phyloP scores from a whole-genome alignment of 2,888 invertebrate genomes.

The Tortricodes alternella region DNA sequence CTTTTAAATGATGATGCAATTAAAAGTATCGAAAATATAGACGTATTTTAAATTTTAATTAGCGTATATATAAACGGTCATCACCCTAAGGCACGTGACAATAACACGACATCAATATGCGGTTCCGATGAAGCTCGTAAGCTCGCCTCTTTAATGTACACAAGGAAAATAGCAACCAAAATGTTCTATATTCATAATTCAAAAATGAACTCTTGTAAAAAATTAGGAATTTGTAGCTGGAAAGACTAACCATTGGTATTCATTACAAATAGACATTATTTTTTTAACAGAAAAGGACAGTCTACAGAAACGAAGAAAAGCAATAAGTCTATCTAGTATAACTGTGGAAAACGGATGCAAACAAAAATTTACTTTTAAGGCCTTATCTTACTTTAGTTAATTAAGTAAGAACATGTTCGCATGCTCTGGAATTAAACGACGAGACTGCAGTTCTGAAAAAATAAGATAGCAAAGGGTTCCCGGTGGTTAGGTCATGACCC shows the following conservation, averaged over 20 bases:
- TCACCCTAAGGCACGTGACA: constrained; percentile 34
- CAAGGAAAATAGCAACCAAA: no score
- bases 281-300: background rate
- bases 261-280: no score
- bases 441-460: constrained; percentile 14
- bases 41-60: constrained; percentile 23
- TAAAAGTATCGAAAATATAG: constrained; percentile 10
- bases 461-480: constrained; percentile 35
- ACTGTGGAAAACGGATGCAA: no score
- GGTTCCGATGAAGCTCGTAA: constrained; percentile 49
- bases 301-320: background rate
- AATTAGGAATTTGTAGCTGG: no score
- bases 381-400: background rate
- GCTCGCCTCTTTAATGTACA: constrained; percentile 56
- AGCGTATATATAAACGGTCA: constrained; percentile 35
- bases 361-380: background rate
- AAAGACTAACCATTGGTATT: no score
- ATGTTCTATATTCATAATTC: no score
- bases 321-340: no score
- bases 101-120: constrained; percentile 45
- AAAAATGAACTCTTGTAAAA: no score
- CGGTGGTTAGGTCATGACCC: constrained; percentile 43
- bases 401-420: background rate
- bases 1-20: background rate
- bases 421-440: no score